Evolutionary conservation across 2,797 vertebrate genomes (phyloP), one percentile per base, ranked within the genome.

Genomic region (Leptoclinus maculatus): DNA sequence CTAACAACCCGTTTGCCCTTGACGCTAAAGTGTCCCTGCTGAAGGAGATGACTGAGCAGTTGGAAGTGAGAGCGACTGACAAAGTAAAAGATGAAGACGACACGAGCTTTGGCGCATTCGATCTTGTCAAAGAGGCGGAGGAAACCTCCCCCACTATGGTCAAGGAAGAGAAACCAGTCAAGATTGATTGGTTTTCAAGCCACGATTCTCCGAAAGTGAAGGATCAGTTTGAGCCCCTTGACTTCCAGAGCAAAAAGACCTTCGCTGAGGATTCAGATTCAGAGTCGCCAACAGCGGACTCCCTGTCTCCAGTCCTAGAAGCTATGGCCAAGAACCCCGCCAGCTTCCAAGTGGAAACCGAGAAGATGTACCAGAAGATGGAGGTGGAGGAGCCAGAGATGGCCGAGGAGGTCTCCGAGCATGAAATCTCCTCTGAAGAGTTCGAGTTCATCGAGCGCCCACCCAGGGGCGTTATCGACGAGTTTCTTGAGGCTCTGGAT

Each of bases 81-180:
- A 88, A 88, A 21, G 73, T 25, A 6, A 66, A 87, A 29, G 57
- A 60, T 25, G 91, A 93, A 34, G 94, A 94, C 53, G 96, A 96
- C 41, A 67, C 87, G 77, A 95, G 95, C 85, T 97, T 97, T 63
- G 96, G 96, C 11, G 95, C 96, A 0, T 98, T 97, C 71, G 97
- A 99, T 86, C 95, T 99, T 23, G 96, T 99, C 67, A 98, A 98
- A 88, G 97, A 95, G 88, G 96, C 95, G 0, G 96, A 96, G 38
- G 87, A 92, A 43, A 79, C 85, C 1, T 69, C 75, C 12, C 80
- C 72, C 1, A 3, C 69, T 9, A 85, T 89, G 63, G 80, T 76
- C 49, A 87, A 93, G 74, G 96, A 83, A 43, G 92, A 91, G 41
- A 87, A 94, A 64, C 87, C 87, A 0, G 74, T 93, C 36, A 79